Base-by-base conservation (phyloP, 2,113 vertebrate genomes). In the Kobus ellipsiprymnus region DNA sequence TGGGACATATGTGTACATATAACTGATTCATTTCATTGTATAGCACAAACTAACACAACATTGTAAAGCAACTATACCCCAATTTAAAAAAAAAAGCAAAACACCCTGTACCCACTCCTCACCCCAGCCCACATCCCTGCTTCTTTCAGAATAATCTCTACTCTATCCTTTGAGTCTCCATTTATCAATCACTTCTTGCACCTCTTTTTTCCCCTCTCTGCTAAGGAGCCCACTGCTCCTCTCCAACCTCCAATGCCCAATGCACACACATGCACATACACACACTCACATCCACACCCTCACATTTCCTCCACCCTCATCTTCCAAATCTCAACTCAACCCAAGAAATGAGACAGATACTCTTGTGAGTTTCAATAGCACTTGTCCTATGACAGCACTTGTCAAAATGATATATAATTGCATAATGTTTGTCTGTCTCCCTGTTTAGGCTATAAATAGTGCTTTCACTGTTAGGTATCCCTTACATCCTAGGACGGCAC, bases 71-170 rank as follows among this genome's bases (percentile, higher is more conserved):
- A 40, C 5, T 74, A 74, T 74, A 7, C 11, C 3, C 67, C 67
- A 25, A 7, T 44, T 13, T 2, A 40, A 44, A 74, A 12, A 25
- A 40, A 74, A n/a, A n/a, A n/a, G n/a, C n/a, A n/a, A n/a, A n/a
- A n/a, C n/a, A n/a, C n/a, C n/a, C n/a, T 30, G 40, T 55, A 30
- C 67, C 67, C 9, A 36, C 4, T 19, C 9, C 27, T 19, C 19
- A 71, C 4, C 17, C 17, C 64, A 71, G 1, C 17, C 17, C 9
- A 2, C 2, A 2, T 7, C 4, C 6, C 3, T 59, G n/a, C 54
- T 74, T 54, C 33, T 81, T 91, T 14, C 50, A 71, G 55, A 36
- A 36, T 86, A 88, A 96, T 57, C 82, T 6, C 64, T 85, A 11
- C 21, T 21, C 16, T 91, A 16, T n/a, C 36, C 11, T 78, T 52